Evolutionary conservation across 2,113 vertebrate genomes (phyloP).

Genomic region (Hiodon tergisus): DNA sequence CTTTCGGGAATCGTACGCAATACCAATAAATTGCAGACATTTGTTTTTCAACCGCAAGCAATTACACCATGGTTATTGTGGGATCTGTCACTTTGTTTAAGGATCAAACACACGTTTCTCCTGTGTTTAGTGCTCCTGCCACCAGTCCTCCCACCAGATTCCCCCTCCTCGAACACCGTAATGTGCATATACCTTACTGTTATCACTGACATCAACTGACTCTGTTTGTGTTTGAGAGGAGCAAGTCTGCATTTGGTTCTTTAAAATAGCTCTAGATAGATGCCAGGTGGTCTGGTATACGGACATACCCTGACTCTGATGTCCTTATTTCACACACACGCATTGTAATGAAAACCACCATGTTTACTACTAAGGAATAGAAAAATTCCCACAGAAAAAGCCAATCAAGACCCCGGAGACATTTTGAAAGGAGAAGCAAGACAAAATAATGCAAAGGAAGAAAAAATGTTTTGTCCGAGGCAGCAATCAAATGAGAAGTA

Average conservation of each 20-base stretch:
- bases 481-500: slow-evolving; percentile 12
- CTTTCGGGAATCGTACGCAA: not conserved
- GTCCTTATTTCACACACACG: not conserved
- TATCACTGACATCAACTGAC: too few species aligned
- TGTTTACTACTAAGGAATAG: not conserved
- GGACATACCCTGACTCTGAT: slow-evolving; percentile 5
- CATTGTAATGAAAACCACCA: slow-evolving; percentile 2
- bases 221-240: too few species aligned
- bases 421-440: not conserved
- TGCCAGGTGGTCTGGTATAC: not conserved
- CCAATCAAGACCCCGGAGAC: not conserved
- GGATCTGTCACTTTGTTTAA: too few species aligned
- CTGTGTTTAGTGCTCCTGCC: too few species aligned
- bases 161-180: too few species aligned
- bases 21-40: not conserved
- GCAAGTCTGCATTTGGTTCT: too few species aligned
- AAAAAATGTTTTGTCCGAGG: slow-evolving; percentile 4
- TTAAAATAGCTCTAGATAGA: not conserved
- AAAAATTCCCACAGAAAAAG: slow-evolving; percentile 9
- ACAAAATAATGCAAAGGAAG: not conserved
- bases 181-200: too few species aligned
- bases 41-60: not conserved
- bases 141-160: too few species aligned
- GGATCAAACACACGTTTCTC: too few species aligned
- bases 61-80: not conserved